These are phyloP conservation scores for Drosophila bipectinata DNA, from an alignment of 1,140 invertebrate species.

Conservation along the genomic window DNA sequence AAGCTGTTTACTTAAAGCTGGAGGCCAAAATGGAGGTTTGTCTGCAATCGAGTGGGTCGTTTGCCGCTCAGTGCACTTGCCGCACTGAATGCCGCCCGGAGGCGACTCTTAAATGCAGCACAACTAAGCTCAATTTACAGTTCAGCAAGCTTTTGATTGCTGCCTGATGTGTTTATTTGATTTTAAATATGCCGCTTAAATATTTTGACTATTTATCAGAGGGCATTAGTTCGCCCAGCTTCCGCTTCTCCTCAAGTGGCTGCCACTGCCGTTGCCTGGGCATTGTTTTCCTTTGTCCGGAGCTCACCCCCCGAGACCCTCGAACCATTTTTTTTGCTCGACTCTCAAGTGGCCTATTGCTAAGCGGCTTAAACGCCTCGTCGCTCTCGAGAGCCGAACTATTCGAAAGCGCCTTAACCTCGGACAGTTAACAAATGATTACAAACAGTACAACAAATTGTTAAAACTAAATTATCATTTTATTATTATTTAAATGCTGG, in stretches of 20 bases:
- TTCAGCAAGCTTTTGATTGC: conserved; percentile 76
- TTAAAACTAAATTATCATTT: conserved; percentile 78
- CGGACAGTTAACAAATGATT: conserved; percentile 81
- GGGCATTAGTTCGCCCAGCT: conserved; percentile 47
- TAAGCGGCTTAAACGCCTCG: conserved; percentile 78
- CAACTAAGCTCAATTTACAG: conserved; percentile 79
- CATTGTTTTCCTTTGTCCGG: conserved; percentile 43
- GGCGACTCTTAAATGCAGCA: conserved; percentile 68
- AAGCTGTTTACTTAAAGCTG: conserved; percentile 67
- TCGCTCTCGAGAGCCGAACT: conserved; percentile 26
- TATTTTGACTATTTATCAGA: conserved; percentile 74
- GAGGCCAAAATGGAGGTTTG: conserved; percentile 33
- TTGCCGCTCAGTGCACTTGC: conserved; percentile 59
- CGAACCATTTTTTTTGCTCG: conserved; percentile 3
- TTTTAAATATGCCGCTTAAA: conserved; percentile 81
- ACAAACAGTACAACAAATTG: conserved; percentile 80
- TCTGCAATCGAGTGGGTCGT: conserved; percentile 66
- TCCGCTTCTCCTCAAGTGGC: conserved; percentile 50
- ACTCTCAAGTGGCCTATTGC: conserved; percentile 32
- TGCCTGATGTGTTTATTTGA: conserved; percentile 79
- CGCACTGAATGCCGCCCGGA: conserved; percentile 18
- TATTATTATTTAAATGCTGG: conserved; percentile 77
- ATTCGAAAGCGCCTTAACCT: conserved; percentile 40
- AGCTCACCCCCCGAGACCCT: background rate
- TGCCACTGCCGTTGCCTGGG: conserved; percentile 14